phyloP scores from a whole-genome alignment of 2,113 vertebrate genomes.

The rat (Rattus norvegicus) region DNA sequence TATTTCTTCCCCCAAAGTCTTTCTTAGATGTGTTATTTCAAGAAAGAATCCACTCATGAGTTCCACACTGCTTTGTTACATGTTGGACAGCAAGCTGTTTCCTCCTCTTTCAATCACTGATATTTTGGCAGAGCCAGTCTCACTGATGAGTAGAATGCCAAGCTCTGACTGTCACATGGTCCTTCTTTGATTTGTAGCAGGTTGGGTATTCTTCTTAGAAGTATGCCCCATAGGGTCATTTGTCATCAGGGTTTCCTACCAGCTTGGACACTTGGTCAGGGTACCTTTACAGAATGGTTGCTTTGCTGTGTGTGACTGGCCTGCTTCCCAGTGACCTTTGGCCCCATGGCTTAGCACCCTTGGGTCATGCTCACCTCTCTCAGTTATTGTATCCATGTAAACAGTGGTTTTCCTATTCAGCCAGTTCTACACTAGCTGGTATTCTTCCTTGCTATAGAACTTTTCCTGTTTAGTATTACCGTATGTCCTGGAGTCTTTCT shows the following conservation, averaged over 20 bases:
- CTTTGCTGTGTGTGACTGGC: not conserved
- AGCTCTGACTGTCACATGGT: not conserved
- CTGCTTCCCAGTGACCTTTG: not conserved
- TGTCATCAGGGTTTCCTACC: not conserved
- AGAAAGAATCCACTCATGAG: not conserved
- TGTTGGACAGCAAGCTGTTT: not conserved
- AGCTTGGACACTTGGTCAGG: not conserved
- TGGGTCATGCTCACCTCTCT: not conserved
- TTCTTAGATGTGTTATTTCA: slow-evolving; percentile 18
- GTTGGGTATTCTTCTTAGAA: not conserved
- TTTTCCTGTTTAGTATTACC: not conserved
- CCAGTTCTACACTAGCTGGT: not conserved
- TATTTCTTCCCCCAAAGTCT: not conserved
- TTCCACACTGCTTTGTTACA: not conserved
- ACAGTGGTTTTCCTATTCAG: not conserved
- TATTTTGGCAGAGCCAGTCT: not conserved
- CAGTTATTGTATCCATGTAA: not conserved
- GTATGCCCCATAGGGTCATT: not conserved
- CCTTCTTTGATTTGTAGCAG: not conserved
- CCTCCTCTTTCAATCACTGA: not conserved
- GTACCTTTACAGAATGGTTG: fast-evolving
- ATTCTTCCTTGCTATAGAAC: not conserved
- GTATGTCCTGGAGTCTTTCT: not conserved
- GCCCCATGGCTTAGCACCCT: not conserved
- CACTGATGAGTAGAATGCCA: not conserved